These are phyloP conservation scores for Lamellibrachia luymesi DNA, from an alignment of 1,140 invertebrate genomes.

Conservation along the genomic window DNA sequence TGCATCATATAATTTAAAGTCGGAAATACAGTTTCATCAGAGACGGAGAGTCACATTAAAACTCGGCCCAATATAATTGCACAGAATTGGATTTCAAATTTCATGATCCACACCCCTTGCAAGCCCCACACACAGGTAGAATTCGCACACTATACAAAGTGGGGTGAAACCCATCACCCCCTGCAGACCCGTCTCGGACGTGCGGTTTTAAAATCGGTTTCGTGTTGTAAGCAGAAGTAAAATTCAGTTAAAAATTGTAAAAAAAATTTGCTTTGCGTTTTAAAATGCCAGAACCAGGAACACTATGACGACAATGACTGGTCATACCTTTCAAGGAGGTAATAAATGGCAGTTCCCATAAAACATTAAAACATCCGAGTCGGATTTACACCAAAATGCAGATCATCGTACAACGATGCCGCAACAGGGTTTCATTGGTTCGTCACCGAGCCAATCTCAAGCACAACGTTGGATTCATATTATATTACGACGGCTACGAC, in stretches of 20 bases:
- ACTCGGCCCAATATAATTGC: neutral
- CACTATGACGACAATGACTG: neutral
- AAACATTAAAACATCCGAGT: neutral
- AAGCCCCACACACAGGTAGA: neutral
- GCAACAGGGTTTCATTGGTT: neutral
- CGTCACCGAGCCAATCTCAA: neutral
- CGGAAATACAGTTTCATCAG: neutral
- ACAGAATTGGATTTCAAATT: neutral
- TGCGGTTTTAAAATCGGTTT: neutral
- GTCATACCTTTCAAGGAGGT: neutral
- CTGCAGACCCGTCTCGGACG: neutral
- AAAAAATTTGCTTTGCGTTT: neutral
- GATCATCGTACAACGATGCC: too few species aligned
- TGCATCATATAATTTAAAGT: neutral
- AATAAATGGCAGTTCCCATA: neutral
- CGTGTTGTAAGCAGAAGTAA: neutral
- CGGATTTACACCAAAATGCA: neutral
- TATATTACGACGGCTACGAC: neutral
- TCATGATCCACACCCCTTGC: neutral
- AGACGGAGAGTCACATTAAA: neutral
- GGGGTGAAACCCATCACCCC: neutral
- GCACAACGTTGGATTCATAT: neutral
- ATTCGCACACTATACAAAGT: neutral
- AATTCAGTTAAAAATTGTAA: neutral
- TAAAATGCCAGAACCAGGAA: neutral